Conservation (phyloP, 2,888 invertebrate genomes). For the Amiota communis region DNA sequence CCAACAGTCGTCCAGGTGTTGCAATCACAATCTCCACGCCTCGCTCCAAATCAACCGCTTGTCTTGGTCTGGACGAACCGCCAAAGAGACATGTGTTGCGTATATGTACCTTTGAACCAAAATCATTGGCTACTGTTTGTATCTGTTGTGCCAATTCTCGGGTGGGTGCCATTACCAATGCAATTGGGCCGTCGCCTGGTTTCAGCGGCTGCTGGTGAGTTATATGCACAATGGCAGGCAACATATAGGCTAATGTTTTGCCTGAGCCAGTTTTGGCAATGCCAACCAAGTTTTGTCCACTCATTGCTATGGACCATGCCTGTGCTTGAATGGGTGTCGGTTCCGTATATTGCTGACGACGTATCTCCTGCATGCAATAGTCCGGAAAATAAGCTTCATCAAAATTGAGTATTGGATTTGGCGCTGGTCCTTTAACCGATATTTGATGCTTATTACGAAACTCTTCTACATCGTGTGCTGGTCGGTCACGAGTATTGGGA, state of each 20-base stretch:
- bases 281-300: conserved; percentile 87
- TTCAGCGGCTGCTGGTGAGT: conserved; percentile 84
- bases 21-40: conserved; percentile 92
- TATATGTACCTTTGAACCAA: conserved; percentile 84
- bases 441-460: conserved; percentile 82
- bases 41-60: conserved; percentile 81
- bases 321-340: conserved; percentile 91
- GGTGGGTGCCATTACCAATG: conserved; percentile 85
- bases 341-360: conserved; percentile 79
- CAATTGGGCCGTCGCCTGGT: conserved; percentile 88
- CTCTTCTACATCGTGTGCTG: conserved; percentile 80
- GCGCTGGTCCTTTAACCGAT: conserved; percentile 82
- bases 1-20: conserved; percentile 90
- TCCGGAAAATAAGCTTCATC: conserved; percentile 87
- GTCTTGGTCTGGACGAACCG: conserved; percentile 88
- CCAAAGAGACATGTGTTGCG: conserved; percentile 92
- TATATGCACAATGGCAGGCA: conserved; percentile 91
- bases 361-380: conserved; percentile 79
- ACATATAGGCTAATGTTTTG: conserved; percentile 84
- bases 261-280: conserved; percentile 91
- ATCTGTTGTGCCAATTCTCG: conserved; percentile 87
- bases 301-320: conserved; percentile 90
- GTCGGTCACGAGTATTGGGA: conserved; percentile 76
- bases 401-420: conserved; percentile 85
- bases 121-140: conserved; percentile 86